Conservation (phyloP, 2,113 vertebrate genomes). For the Carettochelys insculpta region DNA sequence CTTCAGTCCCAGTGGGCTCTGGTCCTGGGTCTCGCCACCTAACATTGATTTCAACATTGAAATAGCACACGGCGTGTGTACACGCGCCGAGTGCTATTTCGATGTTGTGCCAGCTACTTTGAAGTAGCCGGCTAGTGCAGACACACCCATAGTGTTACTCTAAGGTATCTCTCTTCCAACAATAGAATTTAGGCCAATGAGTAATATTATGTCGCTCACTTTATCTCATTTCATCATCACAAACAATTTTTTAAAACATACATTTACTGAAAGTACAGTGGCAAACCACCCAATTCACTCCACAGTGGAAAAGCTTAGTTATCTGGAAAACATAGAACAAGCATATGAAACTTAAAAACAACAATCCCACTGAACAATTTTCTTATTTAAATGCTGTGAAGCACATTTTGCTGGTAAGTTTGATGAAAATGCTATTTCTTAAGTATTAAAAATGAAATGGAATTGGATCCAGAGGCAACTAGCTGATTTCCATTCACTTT, state of each 20-base stretch:
- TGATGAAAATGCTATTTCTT: slow-evolving; percentile 21
- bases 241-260: neutral
- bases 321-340: neutral
- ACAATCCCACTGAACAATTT: neutral
- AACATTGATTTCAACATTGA: too few species aligned
- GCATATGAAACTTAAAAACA: neutral
- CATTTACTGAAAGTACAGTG: slow-evolving; percentile 4
- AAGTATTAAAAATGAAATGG: slow-evolving; percentile 7
- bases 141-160: too few species aligned
- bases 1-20: too few species aligned
- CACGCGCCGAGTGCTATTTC: too few species aligned
- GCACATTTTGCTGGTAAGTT: slow-evolving; percentile 5
- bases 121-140: too few species aligned
- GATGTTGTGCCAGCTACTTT: too few species aligned
- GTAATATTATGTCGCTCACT: too few species aligned
- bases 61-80: too few species aligned
- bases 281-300: neutral
- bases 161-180: too few species aligned
- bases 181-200: too few species aligned
- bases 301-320: neutral
- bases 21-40: too few species aligned
- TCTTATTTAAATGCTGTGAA: slow-evolving; percentile 12
- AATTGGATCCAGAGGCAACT: slow-evolving; percentile 22
- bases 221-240: too few species aligned
- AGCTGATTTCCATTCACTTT: neutral